Evolutionary conservation across 2,888 invertebrate genomes (phyloP).

Genomic region (Oeneis ivallda): DNA sequence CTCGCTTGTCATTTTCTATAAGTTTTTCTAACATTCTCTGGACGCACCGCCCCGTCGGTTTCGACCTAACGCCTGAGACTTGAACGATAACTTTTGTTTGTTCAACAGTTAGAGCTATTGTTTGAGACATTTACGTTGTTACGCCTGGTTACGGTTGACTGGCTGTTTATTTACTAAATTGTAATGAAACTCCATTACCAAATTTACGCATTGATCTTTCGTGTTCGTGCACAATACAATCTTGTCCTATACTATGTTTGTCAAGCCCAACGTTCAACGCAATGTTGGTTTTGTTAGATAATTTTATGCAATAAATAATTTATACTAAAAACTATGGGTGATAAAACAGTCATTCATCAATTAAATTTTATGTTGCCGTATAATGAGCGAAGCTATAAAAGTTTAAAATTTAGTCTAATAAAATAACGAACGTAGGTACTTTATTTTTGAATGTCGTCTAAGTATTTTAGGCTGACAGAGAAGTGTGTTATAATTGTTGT

Average conservation of each 20-base stretch:
- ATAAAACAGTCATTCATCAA: slow-evolving; percentile 33
- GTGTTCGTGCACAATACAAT: slow-evolving; percentile 35
- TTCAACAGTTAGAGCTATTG: slow-evolving; percentile 75
- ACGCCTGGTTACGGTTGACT: slow-evolving; percentile 61
- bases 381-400: slow-evolving; percentile 29
- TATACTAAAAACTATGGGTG: slow-evolving; percentile 22
- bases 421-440: slow-evolving; percentile 25
- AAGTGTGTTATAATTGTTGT: no score
- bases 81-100: slow-evolving; percentile 74
- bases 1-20: slow-evolving; percentile 81
- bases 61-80: slow-evolving; percentile 70
- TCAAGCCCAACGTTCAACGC: background rate
- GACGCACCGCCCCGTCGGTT: slow-evolving; percentile 70
- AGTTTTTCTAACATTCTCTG: slow-evolving; percentile 80
- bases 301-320: slow-evolving; percentile 27
- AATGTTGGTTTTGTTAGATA: slow-evolving; percentile 13
- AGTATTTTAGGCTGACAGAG: no score
- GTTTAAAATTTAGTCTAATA: slow-evolving; percentile 25
- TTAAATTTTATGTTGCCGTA: slow-evolving; percentile 32
- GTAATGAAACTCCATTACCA: slow-evolving; percentile 67
- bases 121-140: slow-evolving; percentile 75
- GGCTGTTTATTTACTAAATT: slow-evolving; percentile 63
- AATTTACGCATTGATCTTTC: slow-evolving; percentile 54
- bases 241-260: slow-evolving; percentile 14
- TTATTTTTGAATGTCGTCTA: slow-evolving; percentile 10